Percentiles rank a stretch among this genome's conserved stretches.
phyloP scores from a whole-genome alignment of 2,113 vertebrate species.

The Lampris incognitus region DNA sequence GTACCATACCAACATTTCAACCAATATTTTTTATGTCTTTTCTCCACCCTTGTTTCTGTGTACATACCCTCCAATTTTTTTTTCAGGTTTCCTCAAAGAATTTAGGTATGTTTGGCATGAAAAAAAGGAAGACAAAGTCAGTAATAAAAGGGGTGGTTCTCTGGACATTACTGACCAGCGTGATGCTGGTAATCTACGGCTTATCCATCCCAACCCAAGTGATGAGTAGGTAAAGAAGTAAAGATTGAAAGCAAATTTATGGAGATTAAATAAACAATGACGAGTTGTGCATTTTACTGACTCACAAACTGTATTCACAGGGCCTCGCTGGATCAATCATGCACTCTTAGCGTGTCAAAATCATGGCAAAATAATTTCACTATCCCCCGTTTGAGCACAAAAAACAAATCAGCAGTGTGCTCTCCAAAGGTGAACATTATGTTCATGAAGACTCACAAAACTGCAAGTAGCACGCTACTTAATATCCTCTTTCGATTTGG shows the following conservation, averaged over 20 bases:
- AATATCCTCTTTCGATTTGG: constrained; percentile 97
- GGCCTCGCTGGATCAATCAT: constrained; percentile 71
- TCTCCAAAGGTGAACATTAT: constrained; percentile 86
- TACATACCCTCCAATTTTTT: not conserved
- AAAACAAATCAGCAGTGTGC: constrained; percentile 62
- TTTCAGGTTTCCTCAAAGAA: constrained; percentile 62
- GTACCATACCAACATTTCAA: not conserved
- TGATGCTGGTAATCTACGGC: constrained; percentile 88
- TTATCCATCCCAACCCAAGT: constrained; percentile 70
- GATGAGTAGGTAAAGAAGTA: constrained; percentile 77
- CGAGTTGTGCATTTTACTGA: not conserved
- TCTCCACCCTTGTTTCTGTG: not conserved
- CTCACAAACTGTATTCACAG: constrained; percentile 68
- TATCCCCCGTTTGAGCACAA: not conserved
- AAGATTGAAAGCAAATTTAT: not conserved
- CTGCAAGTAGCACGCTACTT: constrained; percentile 94
- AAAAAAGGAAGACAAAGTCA: constrained; percentile 75
- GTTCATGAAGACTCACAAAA: constrained; percentile 99
- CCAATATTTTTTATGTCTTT: not conserved
- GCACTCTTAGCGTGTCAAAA: constrained; percentile 62
- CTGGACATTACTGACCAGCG: constrained; percentile 86
- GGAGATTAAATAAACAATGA: not conserved
- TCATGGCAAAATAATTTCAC: fast-evolving
- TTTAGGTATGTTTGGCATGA: constrained; percentile 71
- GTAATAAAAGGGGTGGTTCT: constrained; percentile 83